Percentiles rank a stretch among this genome's conserved stretches.
Conservation (phyloP, 2,797 vertebrate genomes). For the Tiaroga cobitis region DNA sequence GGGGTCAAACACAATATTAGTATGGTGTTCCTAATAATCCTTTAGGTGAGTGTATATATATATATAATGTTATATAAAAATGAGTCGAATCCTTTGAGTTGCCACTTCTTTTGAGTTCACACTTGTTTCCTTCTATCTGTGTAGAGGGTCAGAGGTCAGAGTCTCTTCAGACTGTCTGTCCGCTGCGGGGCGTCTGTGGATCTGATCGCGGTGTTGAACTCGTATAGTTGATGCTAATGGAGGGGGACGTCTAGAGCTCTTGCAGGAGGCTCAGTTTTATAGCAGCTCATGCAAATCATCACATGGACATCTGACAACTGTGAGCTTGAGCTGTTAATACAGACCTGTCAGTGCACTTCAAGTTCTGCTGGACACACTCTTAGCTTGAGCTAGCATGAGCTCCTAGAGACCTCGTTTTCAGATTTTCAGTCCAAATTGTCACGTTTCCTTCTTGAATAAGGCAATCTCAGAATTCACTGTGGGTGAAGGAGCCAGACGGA, state of each 20-base stretch:
- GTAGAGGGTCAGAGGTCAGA: background rate
- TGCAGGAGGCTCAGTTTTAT: constrained; percentile 32
- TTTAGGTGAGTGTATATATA: no score
- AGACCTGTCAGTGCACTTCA: background rate
- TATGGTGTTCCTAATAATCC: no score
- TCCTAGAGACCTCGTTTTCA: background rate
- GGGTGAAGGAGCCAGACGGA: background rate
- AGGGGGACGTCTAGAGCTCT: background rate
- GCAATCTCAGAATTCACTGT: background rate
- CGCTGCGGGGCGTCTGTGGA: constrained; percentile 5
- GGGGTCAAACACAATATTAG: no score
- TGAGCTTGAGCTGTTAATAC: constrained; percentile 34
- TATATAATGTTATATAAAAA: background rate
- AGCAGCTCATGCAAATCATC: constrained; percentile 44
- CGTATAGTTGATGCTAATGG: background rate
- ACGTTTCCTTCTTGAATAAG: background rate
- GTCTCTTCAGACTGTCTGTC: background rate
- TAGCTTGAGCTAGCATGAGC: background rate
- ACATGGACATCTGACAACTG: constrained; percentile 23
- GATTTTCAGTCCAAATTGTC: background rate
- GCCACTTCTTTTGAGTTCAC: background rate
- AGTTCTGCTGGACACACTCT: background rate
- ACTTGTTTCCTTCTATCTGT: background rate
- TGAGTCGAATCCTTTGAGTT: background rate
- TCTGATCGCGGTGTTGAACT: constrained; percentile 17